Evolutionary conservation across 2,888 invertebrate genomes (phyloP).

Genomic region (Agrilus mali): DNA sequence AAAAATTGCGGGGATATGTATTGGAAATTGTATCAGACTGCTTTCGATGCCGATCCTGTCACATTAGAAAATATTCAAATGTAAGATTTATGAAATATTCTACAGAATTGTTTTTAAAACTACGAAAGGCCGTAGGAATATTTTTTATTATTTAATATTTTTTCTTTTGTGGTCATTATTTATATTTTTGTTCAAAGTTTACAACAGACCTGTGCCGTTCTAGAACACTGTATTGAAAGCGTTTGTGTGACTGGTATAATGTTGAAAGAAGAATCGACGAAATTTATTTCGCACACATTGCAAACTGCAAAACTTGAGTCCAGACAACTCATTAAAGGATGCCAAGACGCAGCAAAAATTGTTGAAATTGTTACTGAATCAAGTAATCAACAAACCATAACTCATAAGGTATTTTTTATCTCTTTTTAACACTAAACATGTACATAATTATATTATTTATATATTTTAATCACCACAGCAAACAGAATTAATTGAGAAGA

Average conservation of each 20-base stretch:
- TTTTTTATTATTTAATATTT: not conserved
- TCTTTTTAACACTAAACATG: not conserved
- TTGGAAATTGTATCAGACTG: slow-evolving; percentile 65
- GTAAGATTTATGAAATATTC: slow-evolving; percentile 29
- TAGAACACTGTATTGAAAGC: slow-evolving; percentile 64
- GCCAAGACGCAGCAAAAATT: slow-evolving; percentile 31
- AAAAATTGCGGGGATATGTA: slow-evolving; percentile 60
- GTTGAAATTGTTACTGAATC: slow-evolving; percentile 28
- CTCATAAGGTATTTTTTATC: slow-evolving; percentile 30
- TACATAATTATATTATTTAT: not conserved
- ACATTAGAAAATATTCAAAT: slow-evolving; percentile 62
- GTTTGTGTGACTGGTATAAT: slow-evolving; percentile 42
- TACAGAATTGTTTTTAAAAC: not conserved
- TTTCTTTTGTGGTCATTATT: not conserved
- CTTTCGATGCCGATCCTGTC: slow-evolving; percentile 74
- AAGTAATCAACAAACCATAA: slow-evolving; percentile 29
- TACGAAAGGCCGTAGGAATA: not conserved
- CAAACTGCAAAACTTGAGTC: slow-evolving; percentile 34
- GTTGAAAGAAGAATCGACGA: slow-evolving; percentile 25
- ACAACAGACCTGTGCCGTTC: slow-evolving; percentile 65
- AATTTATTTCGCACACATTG: slow-evolving; percentile 22
- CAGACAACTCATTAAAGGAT: slow-evolving; percentile 33
- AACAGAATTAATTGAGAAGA: slow-evolving; percentile 44
- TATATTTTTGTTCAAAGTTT: slow-evolving; percentile 38
- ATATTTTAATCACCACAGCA: slow-evolving; percentile 26